Evolutionary conservation across 2,113 vertebrate genomes (phyloP), one percentile per base, ranked within the genome.

Genomic region (Cyrtonyx montezumae): DNA sequence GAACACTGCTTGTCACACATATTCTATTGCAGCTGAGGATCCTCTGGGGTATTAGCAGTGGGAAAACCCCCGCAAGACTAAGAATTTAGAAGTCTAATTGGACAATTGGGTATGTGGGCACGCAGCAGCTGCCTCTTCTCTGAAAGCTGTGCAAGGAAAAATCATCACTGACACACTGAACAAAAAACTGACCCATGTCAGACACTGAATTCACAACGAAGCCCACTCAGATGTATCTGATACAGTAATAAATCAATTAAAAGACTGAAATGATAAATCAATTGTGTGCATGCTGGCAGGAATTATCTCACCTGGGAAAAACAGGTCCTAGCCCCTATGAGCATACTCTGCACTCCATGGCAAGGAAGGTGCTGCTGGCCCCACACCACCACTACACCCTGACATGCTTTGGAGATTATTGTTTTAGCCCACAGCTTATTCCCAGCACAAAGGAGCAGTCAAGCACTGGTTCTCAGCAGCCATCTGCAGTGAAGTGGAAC

Each of bases 261-360:
- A 77, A 21, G 6, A 43, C 46, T 65, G 75, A 42, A 81, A 68
- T 53, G 48, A 11, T 74, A 74, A 73, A 73, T 53, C 3, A 81
- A 56, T 73, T 73, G 55, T 67, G 91, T 21, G 11, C 9, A 66
- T 79, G 16, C 16, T 76, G 36, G 6, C 36, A 92, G 67, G 12
- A 11, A 77, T 79, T 87, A 32, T 73, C 53, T 69, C 67, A 77
- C 21, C 11, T 53, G 48, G 13, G 58, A 48, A 56, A 83, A 79
- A 89, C 21, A 4, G 32, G 43, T 93, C 80, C 83, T 53, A 49
- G 16, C 7, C 6, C 8, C 32, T 80, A 79, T 69, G 48, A 66
- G 66, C 6, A 67, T 2, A 13, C 2, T 34, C 21, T 59, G 63
- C 49, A n/a, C 46, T 6, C 37, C 8, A 37, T 0, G 0, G 75